Conservation (phyloP, 2,113 vertebrate genomes). For the Leucosticte australis region DNA sequence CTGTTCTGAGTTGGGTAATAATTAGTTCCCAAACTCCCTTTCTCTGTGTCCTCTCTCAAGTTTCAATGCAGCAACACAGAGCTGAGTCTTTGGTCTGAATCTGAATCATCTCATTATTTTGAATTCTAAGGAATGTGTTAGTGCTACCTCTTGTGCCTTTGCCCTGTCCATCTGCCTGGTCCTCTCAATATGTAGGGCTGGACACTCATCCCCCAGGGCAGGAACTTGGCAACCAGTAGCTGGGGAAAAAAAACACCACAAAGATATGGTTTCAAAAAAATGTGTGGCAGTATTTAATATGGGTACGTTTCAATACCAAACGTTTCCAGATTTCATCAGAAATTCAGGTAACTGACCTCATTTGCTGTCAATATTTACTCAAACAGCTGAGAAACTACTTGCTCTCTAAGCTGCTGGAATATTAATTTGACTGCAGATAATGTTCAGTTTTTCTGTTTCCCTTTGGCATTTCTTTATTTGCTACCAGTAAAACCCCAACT, state of each 20-base stretch:
- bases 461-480: constrained; percentile 16
- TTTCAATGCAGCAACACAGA: neutral
- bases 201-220: neutral
- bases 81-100: neutral
- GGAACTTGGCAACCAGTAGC: neutral
- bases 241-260: accelerated
- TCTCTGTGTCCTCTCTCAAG: neutral
- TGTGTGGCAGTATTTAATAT: neutral
- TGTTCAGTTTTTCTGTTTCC: neutral
- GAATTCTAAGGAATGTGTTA: neutral
- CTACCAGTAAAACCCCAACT: neutral
- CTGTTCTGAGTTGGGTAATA: neutral
- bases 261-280: neutral
- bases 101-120: neutral
- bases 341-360: neutral
- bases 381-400: neutral
- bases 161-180: accelerated
- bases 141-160: neutral
- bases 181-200: neutral
- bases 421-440: neutral
- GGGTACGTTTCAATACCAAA: neutral
- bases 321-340: neutral
- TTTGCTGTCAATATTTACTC: neutral
- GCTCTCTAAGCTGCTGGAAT: neutral
- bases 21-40: neutral